Evolutionary conservation across 2,888 invertebrate genomes (phyloP).

Genomic region (Agrilus biguttatus): DNA sequence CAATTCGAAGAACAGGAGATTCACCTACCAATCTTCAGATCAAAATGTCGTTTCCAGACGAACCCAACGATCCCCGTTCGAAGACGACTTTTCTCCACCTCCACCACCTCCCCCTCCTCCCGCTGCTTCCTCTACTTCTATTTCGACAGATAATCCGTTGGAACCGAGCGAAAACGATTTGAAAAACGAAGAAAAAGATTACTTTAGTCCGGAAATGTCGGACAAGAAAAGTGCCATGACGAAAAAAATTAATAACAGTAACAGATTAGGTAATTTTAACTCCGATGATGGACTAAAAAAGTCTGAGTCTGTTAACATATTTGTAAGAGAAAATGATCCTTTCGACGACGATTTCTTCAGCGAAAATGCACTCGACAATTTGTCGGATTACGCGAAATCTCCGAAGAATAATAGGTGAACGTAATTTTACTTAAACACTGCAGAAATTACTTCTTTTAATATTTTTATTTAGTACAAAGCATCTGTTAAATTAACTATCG

Average conservation of each 20-base stretch:
- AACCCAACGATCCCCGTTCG: constrained; percentile 29
- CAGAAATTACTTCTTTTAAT: no score
- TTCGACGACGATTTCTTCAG: constrained; percentile 81
- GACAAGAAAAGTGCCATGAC: constrained; percentile 16
- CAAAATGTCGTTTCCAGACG: not conserved
- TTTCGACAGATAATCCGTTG: constrained; percentile 10
- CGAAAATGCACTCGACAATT: constrained; percentile 15
- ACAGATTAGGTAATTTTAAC: constrained; percentile 15
- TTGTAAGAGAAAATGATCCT: constrained; percentile 72
- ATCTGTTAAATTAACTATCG: no score
- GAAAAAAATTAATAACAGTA: constrained; percentile 21
- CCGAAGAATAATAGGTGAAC: not conserved
- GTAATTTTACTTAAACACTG: no score
- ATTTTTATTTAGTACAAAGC: no score
- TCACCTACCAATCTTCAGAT: no score
- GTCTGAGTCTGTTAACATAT: constrained; percentile 82
- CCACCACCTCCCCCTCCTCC: constrained; percentile 17
- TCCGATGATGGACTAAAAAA: constrained; percentile 59
- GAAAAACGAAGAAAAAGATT: constrained; percentile 20
- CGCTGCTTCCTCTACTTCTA: constrained; percentile 13
- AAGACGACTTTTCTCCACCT: constrained; percentile 44
- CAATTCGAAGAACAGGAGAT: no score
- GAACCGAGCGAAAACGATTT: constrained; percentile 24
- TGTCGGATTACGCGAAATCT: constrained; percentile 4
- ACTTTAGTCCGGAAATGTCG: constrained; percentile 16